Evolutionary conservation across 2,113 vertebrate species (phyloP), one percentile per base, ranked within the genome.

Genomic region (Propithecus coquereli): DNA sequence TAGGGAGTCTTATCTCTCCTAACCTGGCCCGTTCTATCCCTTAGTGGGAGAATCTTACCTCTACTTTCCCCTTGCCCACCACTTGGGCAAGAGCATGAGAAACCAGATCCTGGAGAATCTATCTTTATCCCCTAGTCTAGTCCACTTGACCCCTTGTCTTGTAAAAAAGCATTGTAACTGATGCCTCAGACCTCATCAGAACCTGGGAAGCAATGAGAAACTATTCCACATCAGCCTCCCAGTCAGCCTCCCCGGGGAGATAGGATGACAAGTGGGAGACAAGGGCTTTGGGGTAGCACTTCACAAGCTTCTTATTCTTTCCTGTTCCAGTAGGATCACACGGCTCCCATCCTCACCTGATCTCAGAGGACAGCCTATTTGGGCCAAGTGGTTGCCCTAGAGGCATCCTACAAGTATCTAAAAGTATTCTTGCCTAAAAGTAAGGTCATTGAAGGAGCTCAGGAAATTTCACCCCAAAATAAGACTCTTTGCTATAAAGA

Each of bases 351-450:
- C 54, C 10, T 59, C 45, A 45, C 50, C 57, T 89, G 40, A 81
- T 73, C 84, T 66, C 43, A 23, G 43, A 66, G 5, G 63, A 71
- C 71, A 32, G 40, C 94, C 84, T 87, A 32, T 50, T 57, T 57
- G 18, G 86, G 43, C 40, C 23, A 91, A 86, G n/a, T 25, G 85
- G 61, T 8, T 84, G 66, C 52, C 57, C 71, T 93, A 87, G 0
- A 68, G 47, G 71, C 37, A 93, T 87, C 16, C 50, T 87, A 5
- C 25, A 92, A 77, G 34, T 63, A 89, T 71, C 20, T 59, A 79
- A 70, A 94, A 94, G n/a, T 77, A 87, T 63, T 86, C 12, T 90
- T 65, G 18, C 50, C 47, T 93, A 81, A 90, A 96, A 79, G 73
- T 70, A 96, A 82, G 30, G n/a, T 76, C 8, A 63, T 12, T 63